Evolutionary conservation across 1,140 invertebrate species (phyloP).

Genomic region (Mactra quadrangularis): DNA sequence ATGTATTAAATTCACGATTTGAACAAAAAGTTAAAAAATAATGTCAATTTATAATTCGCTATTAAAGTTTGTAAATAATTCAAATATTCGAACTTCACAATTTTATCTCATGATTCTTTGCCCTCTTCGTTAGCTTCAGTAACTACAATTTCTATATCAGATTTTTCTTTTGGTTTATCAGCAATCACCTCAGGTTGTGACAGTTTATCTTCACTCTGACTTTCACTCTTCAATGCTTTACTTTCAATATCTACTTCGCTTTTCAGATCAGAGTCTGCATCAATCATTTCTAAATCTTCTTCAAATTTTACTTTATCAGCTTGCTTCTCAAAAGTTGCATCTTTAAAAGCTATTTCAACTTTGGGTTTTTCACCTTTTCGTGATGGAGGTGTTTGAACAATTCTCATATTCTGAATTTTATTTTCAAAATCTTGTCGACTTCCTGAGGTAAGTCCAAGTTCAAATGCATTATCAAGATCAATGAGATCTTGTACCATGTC

Average conservation of each 20-base stretch:
- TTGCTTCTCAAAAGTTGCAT: neutral
- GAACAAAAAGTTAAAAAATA: too few relatives aligned
- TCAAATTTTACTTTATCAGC: neutral
- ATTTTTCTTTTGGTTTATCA: neutral
- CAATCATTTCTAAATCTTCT: neutral
- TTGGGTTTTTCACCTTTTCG: slow-evolving; percentile 16
- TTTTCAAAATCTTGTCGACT: slow-evolving; percentile 55
- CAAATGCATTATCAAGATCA: slow-evolving; percentile 71
- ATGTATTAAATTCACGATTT: too few relatives aligned
- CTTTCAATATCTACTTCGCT: neutral
- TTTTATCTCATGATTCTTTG: neutral
- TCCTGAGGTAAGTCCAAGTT: slow-evolving; percentile 37
- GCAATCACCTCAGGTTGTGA: neutral
- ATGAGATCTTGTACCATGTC: slow-evolving; percentile 69
- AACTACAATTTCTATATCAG: slow-evolving; percentile 33
- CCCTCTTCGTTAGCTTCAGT: neutral
- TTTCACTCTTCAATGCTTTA: neutral
- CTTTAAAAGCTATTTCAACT: slow-evolving; percentile 35
- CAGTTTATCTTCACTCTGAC: neutral
- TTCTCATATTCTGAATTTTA: slow-evolving; percentile 48
- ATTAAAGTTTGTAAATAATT: too few relatives aligned
- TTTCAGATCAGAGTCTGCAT: neutral
- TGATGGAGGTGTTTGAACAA: slow-evolving; percentile 46
- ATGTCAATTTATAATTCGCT: too few relatives aligned
- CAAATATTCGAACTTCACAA: too few relatives aligned